A percentile compares a stretch with the other conserved stretches of the same genome.
Conservation (phyloP, 2,888 invertebrate species). For the Schrankia costaestrigalis region DNA sequence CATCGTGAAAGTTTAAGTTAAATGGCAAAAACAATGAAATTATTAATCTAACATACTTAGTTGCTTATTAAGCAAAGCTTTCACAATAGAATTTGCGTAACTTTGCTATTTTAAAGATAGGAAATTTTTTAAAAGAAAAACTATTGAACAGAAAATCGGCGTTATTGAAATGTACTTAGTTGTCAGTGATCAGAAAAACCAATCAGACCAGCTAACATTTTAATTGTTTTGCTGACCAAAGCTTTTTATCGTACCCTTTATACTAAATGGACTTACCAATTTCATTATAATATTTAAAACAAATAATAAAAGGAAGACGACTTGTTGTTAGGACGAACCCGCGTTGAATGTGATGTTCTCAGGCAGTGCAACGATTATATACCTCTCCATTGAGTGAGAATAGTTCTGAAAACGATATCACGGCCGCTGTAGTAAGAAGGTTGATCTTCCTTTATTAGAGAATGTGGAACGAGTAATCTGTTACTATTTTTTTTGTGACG, state of each 20-base stretch:
- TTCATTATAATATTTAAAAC: conserved; percentile 56
- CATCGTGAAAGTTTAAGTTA: no score
- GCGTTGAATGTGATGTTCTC: conserved; percentile 60
- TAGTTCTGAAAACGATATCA: conserved; percentile 68
- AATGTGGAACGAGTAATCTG: conserved; percentile 39
- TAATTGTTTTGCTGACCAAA: no score
- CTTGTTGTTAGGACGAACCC: conserved; percentile 45
- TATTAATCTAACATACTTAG: no score
- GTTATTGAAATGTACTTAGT: no score
- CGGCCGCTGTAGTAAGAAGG: conserved; percentile 53
- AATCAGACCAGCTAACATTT: no score
- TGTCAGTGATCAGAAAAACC: no score
- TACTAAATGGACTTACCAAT: conserved; percentile 61
- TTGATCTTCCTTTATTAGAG: conserved; percentile 49
- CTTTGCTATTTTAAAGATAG: no score
- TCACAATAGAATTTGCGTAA: no score
- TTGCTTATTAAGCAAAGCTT: no score
- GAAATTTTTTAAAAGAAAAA: no score
- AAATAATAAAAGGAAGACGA: conserved; percentile 40
- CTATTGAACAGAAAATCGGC: no score
- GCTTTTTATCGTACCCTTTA: conserved; percentile 1
- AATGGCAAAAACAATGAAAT: no score
- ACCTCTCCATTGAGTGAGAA: conserved; percentile 51
- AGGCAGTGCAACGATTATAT: conserved; percentile 52
- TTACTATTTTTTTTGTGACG: conserved; percentile 16